Percentiles rank a stretch among this genome's conserved stretches.
These are phyloP conservation scores for Drosophila atripex DNA, from an alignment of 2,888 invertebrate species.

Conservation along the genomic window DNA sequence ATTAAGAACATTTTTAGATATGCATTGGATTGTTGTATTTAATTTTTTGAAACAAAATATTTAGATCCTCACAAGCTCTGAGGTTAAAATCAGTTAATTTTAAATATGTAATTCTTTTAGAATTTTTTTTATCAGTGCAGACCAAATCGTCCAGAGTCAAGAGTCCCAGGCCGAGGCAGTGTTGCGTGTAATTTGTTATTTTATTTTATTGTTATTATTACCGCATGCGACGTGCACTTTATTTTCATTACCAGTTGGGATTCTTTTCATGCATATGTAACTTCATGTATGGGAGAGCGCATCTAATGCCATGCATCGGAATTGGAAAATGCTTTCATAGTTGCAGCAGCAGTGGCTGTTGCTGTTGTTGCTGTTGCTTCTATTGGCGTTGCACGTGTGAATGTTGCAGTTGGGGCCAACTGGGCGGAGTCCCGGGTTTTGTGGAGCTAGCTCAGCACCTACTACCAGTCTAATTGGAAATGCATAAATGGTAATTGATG, in stretches of 20 bases:
- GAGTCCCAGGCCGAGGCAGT: slow-evolving; percentile 61
- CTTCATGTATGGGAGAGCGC: slow-evolving; percentile 57
- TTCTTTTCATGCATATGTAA: slow-evolving; percentile 73
- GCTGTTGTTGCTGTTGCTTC: slow-evolving; percentile 42
- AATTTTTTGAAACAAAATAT: background rate
- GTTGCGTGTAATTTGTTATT: slow-evolving; percentile 82
- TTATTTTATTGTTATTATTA: slow-evolving; percentile 82
- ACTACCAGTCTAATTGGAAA: slow-evolving; percentile 65
- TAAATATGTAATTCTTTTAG: background rate
- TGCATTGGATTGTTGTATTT: background rate
- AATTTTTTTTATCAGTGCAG: slow-evolving; percentile 18
- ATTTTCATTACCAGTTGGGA: slow-evolving; percentile 79
- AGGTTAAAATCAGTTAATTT: background rate
- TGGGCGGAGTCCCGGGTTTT: slow-evolving; percentile 13
- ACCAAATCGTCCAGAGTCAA: slow-evolving; percentile 20
- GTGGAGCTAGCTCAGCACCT: slow-evolving; percentile 35
- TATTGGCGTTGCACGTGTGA: slow-evolving; percentile 65
- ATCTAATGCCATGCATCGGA: slow-evolving; percentile 67
- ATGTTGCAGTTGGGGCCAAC: slow-evolving; percentile 53
- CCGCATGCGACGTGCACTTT: slow-evolving; percentile 80
- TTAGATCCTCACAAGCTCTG: background rate
- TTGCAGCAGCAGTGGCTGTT: slow-evolving; percentile 21
- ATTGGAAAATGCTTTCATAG: slow-evolving; percentile 46
- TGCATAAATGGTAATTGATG: slow-evolving; percentile 70
- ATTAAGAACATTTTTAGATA: background rate